phyloP scores from a whole-genome alignment of 2,113 vertebrate species.

The Rhombomys opimus region DNA sequence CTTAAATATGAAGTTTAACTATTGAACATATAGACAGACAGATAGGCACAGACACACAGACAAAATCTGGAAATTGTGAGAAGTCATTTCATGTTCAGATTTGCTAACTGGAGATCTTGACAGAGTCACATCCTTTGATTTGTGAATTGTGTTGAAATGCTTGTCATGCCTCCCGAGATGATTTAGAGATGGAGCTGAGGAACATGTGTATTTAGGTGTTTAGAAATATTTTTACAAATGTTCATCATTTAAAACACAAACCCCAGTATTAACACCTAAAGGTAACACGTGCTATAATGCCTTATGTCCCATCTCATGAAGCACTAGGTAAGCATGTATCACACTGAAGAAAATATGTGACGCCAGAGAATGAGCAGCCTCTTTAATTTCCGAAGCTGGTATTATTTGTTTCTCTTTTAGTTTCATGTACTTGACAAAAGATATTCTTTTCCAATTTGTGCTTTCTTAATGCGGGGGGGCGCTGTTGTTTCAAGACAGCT shows the following conservation, averaged over 20 bases:
- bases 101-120: slow-evolving; percentile 38
- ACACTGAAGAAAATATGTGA: background rate
- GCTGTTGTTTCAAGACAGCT: too few relatives aligned
- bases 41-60: background rate
- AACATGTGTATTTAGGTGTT: background rate
- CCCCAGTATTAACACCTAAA: background rate
- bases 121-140: slow-evolving; percentile 37
- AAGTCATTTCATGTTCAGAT: slow-evolving; percentile 40
- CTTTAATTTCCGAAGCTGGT: background rate
- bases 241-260: background rate
- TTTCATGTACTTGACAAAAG: slow-evolving; percentile 25
- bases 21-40: background rate
- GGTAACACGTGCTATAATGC: background rate
- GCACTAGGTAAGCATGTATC: background rate
- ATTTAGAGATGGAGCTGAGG: slow-evolving; percentile 10
- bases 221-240: background rate
- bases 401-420: slow-evolving; percentile 7
- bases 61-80: background rate
- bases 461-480: too few relatives aligned
- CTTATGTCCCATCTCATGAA: background rate
- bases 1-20: background rate
- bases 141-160: slow-evolving; percentile 55
- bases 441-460: background rate
- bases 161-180: slow-evolving; percentile 37
- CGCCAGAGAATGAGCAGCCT: background rate